A percentile compares a stretch with the other conserved stretches of the same genome.
Evolutionary conservation across 2,113 vertebrate genomes (phyloP).

Genomic region (Chrysochloris asiatica): DNA sequence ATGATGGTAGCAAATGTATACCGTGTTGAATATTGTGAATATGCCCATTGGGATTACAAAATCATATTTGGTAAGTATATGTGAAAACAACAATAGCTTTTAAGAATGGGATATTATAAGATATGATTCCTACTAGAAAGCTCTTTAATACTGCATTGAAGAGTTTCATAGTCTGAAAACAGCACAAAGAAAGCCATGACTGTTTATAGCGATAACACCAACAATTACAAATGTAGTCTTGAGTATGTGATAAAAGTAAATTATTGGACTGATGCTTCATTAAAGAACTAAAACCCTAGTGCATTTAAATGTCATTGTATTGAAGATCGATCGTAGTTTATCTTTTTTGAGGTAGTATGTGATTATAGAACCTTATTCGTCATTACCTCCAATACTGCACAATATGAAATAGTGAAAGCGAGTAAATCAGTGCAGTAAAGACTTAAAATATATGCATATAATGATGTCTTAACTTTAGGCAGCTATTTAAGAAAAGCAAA

Average conservation of each 20-base stretch:
- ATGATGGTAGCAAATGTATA: background rate
- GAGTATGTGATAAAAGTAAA: background rate
- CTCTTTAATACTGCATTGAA: background rate
- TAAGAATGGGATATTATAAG: background rate
- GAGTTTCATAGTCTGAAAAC: constrained; percentile 28
- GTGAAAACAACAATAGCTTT: background rate
- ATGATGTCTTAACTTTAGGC: background rate
- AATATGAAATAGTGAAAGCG: constrained; percentile 43
- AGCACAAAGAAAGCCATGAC: constrained; percentile 25
- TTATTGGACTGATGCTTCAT: background rate
- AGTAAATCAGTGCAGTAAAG: background rate
- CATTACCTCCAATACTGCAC: background rate
- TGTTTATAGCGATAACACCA: background rate
- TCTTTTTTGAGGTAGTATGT: background rate
- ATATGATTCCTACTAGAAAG: background rate
- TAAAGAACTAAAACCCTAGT: background rate
- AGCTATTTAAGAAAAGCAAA: background rate
- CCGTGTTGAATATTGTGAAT: background rate
- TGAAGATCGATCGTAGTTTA: background rate
- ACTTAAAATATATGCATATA: background rate
- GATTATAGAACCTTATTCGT: background rate
- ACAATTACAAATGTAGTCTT: background rate
- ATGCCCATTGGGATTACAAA: background rate
- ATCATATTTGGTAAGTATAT: constrained; percentile 8
- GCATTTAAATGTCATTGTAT: background rate